Conservation (phyloP, 1,140 invertebrate species). For the Drosophila sulfurigaster region DNA sequence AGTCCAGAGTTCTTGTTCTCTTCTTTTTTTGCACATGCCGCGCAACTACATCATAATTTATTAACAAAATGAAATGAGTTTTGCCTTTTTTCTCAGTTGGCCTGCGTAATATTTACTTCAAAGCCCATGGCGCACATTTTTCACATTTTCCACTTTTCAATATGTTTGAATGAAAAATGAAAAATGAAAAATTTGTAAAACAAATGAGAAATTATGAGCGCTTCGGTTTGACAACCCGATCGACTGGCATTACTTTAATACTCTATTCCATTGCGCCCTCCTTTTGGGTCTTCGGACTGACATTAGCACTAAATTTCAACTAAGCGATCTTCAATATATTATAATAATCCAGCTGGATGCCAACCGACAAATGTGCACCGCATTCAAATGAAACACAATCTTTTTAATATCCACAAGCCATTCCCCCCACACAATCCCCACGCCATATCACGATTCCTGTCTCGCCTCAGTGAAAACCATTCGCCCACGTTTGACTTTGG, state of each 20-base stretch:
- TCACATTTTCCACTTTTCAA: conserved; percentile 72
- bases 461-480: conserved; percentile 25
- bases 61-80: conserved; percentile 76
- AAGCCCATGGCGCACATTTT: conserved; percentile 69
- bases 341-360: conserved; percentile 67
- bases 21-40: conserved; percentile 69
- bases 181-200: conserved; percentile 36
- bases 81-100: conserved; percentile 45
- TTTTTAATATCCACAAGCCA: conserved; percentile 65
- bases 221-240: not conserved
- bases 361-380: conserved; percentile 60
- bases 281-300: conserved; percentile 19
- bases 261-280: not conserved
- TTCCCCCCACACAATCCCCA: not conserved
- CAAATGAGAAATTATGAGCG: conserved; percentile 14
- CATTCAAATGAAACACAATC: conserved; percentile 78
- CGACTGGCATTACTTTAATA: not conserved
- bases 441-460: conserved; percentile 5
- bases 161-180: conserved; percentile 37
- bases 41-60: conserved; percentile 80
- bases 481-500: conserved; percentile 48
- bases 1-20: conserved; percentile 32
- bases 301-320: conserved; percentile 78
- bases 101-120: conserved; percentile 32
- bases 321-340: conserved; percentile 81